Evolutionary conservation across 2,797 vertebrate genomes (phyloP).

Genomic region (Pantherophis alleghaniensis): DNA sequence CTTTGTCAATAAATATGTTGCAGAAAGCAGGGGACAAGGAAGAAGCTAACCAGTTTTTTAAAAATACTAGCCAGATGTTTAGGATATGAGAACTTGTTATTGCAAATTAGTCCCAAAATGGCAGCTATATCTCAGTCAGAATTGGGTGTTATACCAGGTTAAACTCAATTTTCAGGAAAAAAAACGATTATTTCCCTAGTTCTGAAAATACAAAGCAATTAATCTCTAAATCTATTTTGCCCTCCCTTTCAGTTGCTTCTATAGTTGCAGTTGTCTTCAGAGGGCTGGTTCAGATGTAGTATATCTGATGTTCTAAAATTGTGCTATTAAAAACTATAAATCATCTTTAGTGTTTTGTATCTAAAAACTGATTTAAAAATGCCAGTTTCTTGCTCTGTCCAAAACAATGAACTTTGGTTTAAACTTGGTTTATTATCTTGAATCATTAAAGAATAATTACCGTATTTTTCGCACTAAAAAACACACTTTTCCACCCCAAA

Average conservation of each 20-base stretch:
- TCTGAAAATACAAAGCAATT: neutral
- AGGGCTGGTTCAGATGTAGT: neutral
- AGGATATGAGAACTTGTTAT: neutral
- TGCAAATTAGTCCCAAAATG: neutral
- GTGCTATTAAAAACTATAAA: neutral
- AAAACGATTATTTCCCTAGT: neutral
- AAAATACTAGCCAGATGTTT: neutral
- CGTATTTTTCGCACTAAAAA: too few species aligned
- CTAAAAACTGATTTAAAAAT: neutral
- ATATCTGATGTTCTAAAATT: neutral
- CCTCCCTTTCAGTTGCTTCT: neutral
- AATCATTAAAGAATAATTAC: neutral
- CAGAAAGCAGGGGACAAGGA: neutral
- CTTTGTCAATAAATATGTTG: neutral
- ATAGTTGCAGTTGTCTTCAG: neutral
- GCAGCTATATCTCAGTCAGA: neutral
- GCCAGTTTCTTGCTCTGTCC: neutral
- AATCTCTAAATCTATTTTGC: neutral
- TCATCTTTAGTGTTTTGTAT: neutral
- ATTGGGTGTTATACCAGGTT: neutral
- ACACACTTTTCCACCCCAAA: too few species aligned
- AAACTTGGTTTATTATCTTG: neutral
- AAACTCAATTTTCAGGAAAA: neutral
- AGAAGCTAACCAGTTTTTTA: neutral
- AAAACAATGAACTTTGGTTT: neutral